Conservation (phyloP, 2,797 vertebrate species). For the Argyrosomus regius region DNA sequence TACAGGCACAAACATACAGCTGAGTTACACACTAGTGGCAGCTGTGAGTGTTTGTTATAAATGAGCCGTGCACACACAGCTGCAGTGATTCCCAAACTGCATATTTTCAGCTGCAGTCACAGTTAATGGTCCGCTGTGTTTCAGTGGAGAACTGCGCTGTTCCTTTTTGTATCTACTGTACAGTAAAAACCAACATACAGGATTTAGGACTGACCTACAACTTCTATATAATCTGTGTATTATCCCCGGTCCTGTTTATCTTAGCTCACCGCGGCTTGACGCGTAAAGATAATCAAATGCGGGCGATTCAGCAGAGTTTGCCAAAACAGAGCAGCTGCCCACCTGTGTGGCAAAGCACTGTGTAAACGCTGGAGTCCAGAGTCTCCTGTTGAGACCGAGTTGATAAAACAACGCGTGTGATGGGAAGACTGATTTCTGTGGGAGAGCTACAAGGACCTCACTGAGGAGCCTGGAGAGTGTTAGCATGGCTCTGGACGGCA, state of each 20-base stretch:
- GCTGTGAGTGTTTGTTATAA: neutral
- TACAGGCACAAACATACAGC: neutral
- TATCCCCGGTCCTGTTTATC: conserved; percentile 62
- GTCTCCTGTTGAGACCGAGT: conserved; percentile 21
- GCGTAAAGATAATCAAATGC: conserved; percentile 72
- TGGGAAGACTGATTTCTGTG: conserved; percentile 58
- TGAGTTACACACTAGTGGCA: neutral
- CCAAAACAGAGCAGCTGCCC: conserved; percentile 60
- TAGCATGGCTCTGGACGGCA: neutral
- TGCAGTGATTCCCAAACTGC: conserved; percentile 67
- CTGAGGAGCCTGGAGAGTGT: conserved; percentile 60
- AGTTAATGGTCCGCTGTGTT: neutral
- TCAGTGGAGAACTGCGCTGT: neutral
- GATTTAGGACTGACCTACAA: conserved; percentile 17
- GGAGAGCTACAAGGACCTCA: conserved; percentile 23
- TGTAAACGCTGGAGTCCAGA: conserved; percentile 52
- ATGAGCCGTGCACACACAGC: conserved; percentile 60
- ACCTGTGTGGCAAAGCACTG: conserved; percentile 66
- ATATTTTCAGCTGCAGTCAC: conserved; percentile 19
- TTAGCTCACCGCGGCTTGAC: conserved; percentile 34
- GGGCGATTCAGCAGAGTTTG: conserved; percentile 54
- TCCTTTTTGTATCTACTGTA: neutral
- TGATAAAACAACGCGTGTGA: conserved; percentile 60
- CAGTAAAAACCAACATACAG: conserved; percentile 12
- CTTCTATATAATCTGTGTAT: conserved; percentile 39